phyloP scores from a whole-genome alignment of 2,797 vertebrate genomes.

The Rhincodon typus region DNA sequence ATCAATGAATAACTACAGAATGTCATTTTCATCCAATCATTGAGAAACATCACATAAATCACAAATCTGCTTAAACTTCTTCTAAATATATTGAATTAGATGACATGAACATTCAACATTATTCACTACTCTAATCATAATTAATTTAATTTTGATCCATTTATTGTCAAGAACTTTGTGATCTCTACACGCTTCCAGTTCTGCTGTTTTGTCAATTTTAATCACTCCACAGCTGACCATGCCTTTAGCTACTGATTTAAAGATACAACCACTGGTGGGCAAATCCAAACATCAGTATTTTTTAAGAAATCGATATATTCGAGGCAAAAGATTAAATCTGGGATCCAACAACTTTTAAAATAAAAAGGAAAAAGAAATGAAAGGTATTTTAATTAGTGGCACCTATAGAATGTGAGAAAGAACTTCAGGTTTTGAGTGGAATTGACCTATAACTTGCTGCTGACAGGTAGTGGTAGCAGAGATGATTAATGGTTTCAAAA shows the following conservation, averaged over 20 bases:
- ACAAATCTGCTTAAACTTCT: background rate
- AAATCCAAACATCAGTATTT: background rate
- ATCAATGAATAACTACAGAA: background rate
- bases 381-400: too few relatives aligned
- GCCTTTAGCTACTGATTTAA: background rate
- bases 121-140: background rate
- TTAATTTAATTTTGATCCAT: background rate
- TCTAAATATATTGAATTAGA: background rate
- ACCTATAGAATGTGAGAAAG: too few relatives aligned
- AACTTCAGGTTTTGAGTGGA: too few relatives aligned
- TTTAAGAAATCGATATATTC: background rate
- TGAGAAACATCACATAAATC: background rate
- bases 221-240: background rate
- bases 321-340: background rate
- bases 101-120: background rate
- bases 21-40: background rate
- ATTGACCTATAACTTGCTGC: too few relatives aligned
- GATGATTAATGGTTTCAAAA: too few relatives aligned
- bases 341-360: background rate
- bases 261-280: background rate
- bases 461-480: too few relatives aligned
- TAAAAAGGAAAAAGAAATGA: background rate
- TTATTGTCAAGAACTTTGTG: background rate
- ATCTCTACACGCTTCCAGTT: background rate
- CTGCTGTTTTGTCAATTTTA: background rate